A percentile compares a stretch with the other conserved stretches of the same genome.
Evolutionary conservation across 2,888 invertebrate genomes (phyloP).

Genomic region (Reticulitermes lucifugus): DNA sequence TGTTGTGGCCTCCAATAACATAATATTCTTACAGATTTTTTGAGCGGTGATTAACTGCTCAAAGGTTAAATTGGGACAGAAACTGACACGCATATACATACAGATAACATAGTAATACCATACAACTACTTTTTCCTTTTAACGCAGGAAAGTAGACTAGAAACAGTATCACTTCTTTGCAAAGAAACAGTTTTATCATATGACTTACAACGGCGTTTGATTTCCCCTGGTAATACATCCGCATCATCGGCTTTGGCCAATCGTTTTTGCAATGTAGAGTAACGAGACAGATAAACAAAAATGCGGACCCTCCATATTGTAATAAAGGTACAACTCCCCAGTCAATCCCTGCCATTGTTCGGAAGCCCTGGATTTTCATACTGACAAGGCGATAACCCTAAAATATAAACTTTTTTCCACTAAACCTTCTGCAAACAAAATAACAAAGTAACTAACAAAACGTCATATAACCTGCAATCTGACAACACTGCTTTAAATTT

Average conservation of each 20-base stretch:
- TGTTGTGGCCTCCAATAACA: no score
- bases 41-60: no score
- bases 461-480: background rate
- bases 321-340: background rate
- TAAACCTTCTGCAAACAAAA: slow-evolving; percentile 10
- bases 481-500: slow-evolving; percentile 27
- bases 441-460: background rate
- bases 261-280: background rate
- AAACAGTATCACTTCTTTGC: no score
- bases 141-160: no score
- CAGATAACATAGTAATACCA: no score
- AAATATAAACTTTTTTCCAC: slow-evolving; percentile 9
- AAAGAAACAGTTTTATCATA: no score
- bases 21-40: no score
- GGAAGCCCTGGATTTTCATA: background rate
- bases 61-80: no score
- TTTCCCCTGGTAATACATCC: background rate
- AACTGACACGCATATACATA: no score
- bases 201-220: background rate
- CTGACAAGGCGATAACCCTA: slow-evolving; percentile 20
- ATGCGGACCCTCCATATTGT: background rate
- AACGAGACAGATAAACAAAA: background rate
- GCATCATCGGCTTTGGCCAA: background rate
- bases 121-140: no score
- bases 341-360: background rate